Conservation (phyloP, 2,888 invertebrate genomes). For the Drosophila fungiperda region DNA sequence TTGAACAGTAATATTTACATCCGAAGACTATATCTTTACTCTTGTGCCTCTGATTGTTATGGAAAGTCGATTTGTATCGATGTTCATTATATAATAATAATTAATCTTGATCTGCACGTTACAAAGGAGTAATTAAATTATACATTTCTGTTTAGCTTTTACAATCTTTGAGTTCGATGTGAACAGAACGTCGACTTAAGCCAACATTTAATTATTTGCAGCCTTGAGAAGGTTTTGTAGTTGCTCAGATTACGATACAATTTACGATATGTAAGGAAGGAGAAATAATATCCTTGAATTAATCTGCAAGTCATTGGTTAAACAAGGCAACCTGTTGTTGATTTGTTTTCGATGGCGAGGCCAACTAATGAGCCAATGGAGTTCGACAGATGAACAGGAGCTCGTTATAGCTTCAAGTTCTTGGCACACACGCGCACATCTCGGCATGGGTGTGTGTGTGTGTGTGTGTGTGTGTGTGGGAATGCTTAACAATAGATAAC, state of each 20-base stretch:
- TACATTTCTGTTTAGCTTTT: not conserved
- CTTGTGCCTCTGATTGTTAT: no score
- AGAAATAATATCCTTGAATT: not conserved
- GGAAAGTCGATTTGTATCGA: not conserved
- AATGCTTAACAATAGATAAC: conserved; percentile 49
- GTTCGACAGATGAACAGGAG: not conserved
- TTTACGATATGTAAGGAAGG: not conserved
- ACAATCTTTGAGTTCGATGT: not conserved
- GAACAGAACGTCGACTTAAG: not conserved
- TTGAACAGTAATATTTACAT: not conserved
- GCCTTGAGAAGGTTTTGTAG: not conserved
- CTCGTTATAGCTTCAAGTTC: conserved; percentile 26
- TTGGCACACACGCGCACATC: not conserved
- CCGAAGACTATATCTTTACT: not conserved
- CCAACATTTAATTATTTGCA: not conserved
- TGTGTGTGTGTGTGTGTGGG: conserved; percentile 7
- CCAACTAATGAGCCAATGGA: conserved; percentile 34
- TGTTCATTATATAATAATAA: not conserved
- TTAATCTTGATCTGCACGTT: not conserved
- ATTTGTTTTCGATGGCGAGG: not conserved
- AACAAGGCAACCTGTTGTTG: not conserved
- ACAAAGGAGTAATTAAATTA: not conserved
- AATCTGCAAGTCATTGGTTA: not conserved
- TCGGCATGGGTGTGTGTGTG: conserved; percentile 1
- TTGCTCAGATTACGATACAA: not conserved